Evolutionary conservation across 2,113 vertebrate genomes (phyloP), one percentile per base, ranked within the genome.

Genomic region (Phrynosoma platyrhinos): DNA sequence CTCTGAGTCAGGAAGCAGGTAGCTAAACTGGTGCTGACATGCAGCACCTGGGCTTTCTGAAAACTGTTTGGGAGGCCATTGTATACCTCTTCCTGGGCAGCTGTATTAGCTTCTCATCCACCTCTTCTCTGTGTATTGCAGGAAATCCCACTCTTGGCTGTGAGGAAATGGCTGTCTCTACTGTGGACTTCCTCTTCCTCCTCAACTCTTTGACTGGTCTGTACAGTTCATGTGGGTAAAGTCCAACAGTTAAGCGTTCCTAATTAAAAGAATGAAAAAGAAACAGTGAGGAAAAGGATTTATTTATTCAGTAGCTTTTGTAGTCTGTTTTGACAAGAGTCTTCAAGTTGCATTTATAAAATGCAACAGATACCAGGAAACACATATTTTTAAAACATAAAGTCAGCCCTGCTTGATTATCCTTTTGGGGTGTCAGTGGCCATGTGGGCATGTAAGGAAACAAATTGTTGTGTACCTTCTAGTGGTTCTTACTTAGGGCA

Each of bases 231-330:
- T 52, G 27, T 0, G 23, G 86, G 84, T 0, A 86, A 92, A 92
- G 80, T 71, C 0, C 2, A 62, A 88, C 84, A 53, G 55, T 81
- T 55, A 1, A 18, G 86, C 77, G 36, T 27, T 25, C 84, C 90
- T 55, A 36, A 95, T 94, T 94, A 95, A 95, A 95, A 89, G 80
- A 36, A 75, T 9, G 12, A 52, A 23, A 74, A 69, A 32, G 10
- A 8, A 83, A 83, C 47, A 79, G 69, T 90, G 58, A 18, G 13
- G 12, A 36, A 36, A 36, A 36, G 3, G 1, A 58, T 92, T 90
- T 1, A 18, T 71, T 83, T 30, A 42, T n/a, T 53, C 13, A 21
- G 2, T 27, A 6, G 10, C 23, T 20, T 52, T 71, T 13, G 20
- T 10, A 14, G 3, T 71, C 30, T 30, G 9, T 20, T n/a, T 20